These are phyloP conservation scores for Machaerirhynchus nigripectus DNA, from an alignment of 2,113 vertebrate genomes.

Conservation along the genomic window DNA sequence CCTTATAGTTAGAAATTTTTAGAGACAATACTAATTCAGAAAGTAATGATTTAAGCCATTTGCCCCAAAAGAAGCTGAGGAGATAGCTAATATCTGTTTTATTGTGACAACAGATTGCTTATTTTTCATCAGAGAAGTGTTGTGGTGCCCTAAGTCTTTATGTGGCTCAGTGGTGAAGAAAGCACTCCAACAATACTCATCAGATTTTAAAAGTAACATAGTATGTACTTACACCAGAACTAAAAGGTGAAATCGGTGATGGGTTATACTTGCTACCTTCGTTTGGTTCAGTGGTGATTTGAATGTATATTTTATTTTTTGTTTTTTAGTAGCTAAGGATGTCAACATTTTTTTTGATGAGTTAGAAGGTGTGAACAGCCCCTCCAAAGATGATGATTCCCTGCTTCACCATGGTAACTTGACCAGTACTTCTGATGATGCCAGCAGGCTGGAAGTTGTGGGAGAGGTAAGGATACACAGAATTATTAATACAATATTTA, in stretches of 20 bases:
- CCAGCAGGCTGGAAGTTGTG: conserved; percentile 78
- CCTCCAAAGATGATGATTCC: conserved; percentile 89
- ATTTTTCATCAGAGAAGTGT: not conserved
- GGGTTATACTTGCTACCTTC: not conserved
- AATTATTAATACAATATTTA: not conserved
- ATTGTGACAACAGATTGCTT: not conserved
- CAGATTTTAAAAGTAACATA: not conserved
- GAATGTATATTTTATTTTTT: not conserved
- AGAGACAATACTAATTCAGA: not conserved
- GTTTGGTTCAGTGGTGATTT: not conserved
- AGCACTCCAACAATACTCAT: not conserved
- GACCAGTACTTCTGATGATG: conserved; percentile 85
- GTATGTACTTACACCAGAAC: not conserved
- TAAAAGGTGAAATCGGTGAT: not conserved
- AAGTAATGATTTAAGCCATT: not conserved
- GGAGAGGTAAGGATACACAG: conserved; percentile 77
- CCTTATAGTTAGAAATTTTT: not conserved
- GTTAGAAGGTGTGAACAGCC: conserved; percentile 80
- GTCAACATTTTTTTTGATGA: conserved; percentile 87
- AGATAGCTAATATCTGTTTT: not conserved
- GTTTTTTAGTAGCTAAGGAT: conserved; percentile 82
- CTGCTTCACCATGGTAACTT: conserved; percentile 83
- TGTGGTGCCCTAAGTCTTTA: not conserved
- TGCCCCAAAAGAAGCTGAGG: not conserved
- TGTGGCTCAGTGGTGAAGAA: not conserved